phyloP scores from a whole-genome alignment of 2,888 invertebrate species.

The Drosophila lutescens region DNA sequence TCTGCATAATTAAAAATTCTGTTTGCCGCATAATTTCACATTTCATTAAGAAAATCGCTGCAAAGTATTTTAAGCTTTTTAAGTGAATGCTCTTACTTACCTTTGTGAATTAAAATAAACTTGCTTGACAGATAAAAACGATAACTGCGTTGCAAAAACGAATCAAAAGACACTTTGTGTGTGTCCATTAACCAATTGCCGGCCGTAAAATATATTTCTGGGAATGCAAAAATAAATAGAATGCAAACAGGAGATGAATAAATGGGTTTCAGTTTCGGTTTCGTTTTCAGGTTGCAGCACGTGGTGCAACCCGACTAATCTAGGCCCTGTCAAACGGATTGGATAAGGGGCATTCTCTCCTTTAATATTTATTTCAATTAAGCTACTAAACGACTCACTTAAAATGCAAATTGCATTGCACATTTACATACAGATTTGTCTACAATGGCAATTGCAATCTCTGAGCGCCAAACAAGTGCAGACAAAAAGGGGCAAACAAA shows the following conservation, averaged over 20 bases:
- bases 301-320: slow-evolving; percentile 13
- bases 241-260: slow-evolving; percentile 11
- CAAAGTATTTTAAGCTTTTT: slow-evolving; percentile 1
- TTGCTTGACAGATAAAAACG: neutral
- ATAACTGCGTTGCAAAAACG: slow-evolving; percentile 4
- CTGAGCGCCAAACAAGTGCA: slow-evolving; percentile 27
- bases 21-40: neutral
- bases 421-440: slow-evolving; percentile 54
- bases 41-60: slow-evolving; percentile 5
- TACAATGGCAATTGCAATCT: slow-evolving; percentile 46
- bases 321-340: slow-evolving; percentile 43
- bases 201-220: slow-evolving; percentile 4
- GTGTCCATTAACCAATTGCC: slow-evolving; percentile 17
- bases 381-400: slow-evolving; percentile 75
- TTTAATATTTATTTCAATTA: slow-evolving; percentile 69
- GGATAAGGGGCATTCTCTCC: slow-evolving; percentile 35
- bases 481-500: slow-evolving; percentile 36
- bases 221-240: slow-evolving; percentile 24
- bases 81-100: neutral
- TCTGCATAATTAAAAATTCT: neutral
- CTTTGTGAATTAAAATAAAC: slow-evolving; percentile 7
- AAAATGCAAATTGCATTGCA: slow-evolving; percentile 72
- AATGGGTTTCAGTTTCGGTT: neutral
- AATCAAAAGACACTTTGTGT: neutral
- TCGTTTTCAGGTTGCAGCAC: no score